phyloP scores from a whole-genome alignment of 2,113 vertebrate species.

The Poeciliopsis retropinna region DNA sequence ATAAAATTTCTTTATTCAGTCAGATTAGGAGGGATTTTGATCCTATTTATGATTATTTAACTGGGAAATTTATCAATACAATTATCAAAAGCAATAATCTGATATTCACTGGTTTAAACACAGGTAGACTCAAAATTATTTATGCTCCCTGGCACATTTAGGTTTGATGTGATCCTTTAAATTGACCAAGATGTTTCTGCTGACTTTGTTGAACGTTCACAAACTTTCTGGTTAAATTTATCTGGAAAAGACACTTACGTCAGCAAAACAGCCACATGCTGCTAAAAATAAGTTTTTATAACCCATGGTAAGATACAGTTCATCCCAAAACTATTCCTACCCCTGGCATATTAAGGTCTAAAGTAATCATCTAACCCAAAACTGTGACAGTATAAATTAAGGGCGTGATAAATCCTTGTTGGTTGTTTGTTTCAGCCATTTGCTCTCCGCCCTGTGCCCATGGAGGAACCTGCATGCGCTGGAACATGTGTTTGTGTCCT shows the following conservation, averaged over 20 bases:
- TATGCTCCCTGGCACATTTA: background rate
- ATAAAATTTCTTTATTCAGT: no score
- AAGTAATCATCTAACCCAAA: background rate
- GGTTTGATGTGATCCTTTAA: background rate
- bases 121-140: background rate
- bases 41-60: no score
- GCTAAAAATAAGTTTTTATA: no score
- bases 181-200: background rate
- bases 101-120: background rate
- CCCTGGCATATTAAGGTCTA: background rate
- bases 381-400: background rate
- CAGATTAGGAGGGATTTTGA: no score
- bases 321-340: no score
- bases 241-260: background rate
- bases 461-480: slow-evolving; percentile 82
- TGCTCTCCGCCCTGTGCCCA: slow-evolving; percentile 83
- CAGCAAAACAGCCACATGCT: background rate
- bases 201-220: background rate
- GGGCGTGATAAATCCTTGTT: background rate
- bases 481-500: slow-evolving; percentile 80
- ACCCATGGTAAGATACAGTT: no score
- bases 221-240: background rate
- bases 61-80: background rate
- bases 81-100: background rate
- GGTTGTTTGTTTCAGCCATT: slow-evolving; percentile 75